These are phyloP conservation scores for Ophion costatus DNA, from an alignment of 2,888 invertebrate species.

Conservation along the genomic window DNA sequence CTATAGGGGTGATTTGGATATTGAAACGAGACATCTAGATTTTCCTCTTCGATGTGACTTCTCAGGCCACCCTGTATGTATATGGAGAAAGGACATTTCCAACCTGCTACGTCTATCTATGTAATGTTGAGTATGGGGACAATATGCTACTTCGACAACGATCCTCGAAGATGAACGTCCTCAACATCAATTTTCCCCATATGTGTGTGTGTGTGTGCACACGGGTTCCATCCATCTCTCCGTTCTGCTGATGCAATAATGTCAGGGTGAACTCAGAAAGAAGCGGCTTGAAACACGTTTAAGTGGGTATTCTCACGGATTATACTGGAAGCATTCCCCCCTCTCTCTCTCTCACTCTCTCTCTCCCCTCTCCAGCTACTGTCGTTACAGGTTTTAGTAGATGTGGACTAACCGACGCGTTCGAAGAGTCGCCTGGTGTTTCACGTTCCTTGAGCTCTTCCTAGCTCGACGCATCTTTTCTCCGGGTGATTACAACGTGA, in stretches of 20 bases:
- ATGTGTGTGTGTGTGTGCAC: background rate
- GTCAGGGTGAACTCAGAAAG: slow-evolving; percentile 29
- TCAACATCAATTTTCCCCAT: no score
- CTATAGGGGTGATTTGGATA: no score
- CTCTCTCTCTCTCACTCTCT: no score
- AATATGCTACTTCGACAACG: no score
- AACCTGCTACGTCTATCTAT: no score
- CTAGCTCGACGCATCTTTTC: slow-evolving; percentile 61
- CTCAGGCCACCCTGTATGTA: no score
- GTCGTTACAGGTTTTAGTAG: background rate
- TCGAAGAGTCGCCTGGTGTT: slow-evolving; percentile 24
- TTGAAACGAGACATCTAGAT: no score
- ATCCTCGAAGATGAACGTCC: no score
- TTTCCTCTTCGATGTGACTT: no score
- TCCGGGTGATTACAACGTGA: slow-evolving; percentile 75
- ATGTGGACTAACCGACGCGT: slow-evolving; percentile 31
- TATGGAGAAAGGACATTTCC: no score
- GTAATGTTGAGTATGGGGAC: no score
- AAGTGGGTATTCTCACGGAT: slow-evolving; percentile 20
- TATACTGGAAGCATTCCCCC: background rate
- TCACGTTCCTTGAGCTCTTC: slow-evolving; percentile 36
- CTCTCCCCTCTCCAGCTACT: no score
- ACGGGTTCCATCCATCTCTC: background rate
- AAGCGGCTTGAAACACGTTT: slow-evolving; percentile 21
- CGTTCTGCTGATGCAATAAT: slow-evolving; percentile 33